A percentile compares a stretch with the other conserved stretches of the same genome.
Evolutionary conservation across 2,113 vertebrate species (phyloP).

Genomic region (Chauna torquata): DNA sequence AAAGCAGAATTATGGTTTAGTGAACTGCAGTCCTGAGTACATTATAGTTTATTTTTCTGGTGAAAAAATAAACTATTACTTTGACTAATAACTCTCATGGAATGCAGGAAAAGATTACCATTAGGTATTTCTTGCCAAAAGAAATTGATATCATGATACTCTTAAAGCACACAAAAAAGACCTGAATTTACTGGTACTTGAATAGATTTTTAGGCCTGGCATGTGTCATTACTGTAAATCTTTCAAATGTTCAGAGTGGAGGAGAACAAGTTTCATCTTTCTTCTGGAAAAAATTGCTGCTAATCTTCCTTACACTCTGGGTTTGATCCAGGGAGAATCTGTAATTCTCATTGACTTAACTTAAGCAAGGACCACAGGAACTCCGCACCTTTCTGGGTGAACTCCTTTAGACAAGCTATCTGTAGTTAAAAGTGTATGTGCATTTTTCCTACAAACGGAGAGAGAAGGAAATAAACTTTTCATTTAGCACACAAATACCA

Average conservation of each 20-base stretch:
- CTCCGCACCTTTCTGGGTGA: conserved; percentile 5
- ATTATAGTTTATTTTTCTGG: conserved; percentile 90
- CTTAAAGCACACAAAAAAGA: conserved; percentile 63
- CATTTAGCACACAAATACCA: not conserved
- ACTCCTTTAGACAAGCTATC: not conserved
- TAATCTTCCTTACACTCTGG: conserved; percentile 1
- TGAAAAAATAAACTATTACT: conserved; percentile 91
- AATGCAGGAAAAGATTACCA: conserved; percentile 83
- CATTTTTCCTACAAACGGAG: not conserved
- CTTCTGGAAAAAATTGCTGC: conserved; percentile 44
- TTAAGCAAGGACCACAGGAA: not conserved
- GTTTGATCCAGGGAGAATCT: not conserved
- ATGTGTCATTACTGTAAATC: conserved; percentile 61
- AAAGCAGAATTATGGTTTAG: conserved; percentile 82
- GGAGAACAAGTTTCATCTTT: conserved; percentile 38
- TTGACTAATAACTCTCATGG: conserved; percentile 91
- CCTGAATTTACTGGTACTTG: conserved; percentile 67
- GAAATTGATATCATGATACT: conserved; percentile 77
- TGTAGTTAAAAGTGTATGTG: not conserved
- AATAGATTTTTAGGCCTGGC: conserved; percentile 66
- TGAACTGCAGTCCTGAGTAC: conserved; percentile 73
- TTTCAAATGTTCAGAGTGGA: conserved; percentile 59
- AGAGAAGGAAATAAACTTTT: not conserved
- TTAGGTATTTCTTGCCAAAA: conserved; percentile 74
- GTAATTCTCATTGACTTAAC: not conserved